phyloP scores from a whole-genome alignment of 2,797 vertebrate species.

The Danionella dracula region DNA sequence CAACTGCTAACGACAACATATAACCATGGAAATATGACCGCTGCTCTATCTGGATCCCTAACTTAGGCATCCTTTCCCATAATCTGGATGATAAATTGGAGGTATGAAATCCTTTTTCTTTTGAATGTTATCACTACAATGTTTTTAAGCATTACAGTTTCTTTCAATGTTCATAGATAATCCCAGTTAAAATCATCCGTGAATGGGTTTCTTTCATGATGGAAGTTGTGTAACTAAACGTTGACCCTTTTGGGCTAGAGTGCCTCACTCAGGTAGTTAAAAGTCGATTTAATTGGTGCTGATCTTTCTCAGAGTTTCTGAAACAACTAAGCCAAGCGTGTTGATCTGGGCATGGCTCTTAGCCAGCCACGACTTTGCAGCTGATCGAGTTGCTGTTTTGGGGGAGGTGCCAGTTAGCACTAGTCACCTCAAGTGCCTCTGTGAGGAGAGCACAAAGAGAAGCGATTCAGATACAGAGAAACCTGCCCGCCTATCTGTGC shows the following conservation, averaged over 20 bases:
- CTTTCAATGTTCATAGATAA: too few species aligned
- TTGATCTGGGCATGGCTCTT: conserved; percentile 38
- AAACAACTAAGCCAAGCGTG: conserved; percentile 34
- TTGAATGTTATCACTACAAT: too few species aligned
- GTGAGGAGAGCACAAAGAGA: conserved; percentile 32
- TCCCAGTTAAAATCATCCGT: too few species aligned
- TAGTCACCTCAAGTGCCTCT: conserved; percentile 49
- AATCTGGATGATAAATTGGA: neutral
- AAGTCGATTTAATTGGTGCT: conserved; percentile 38
- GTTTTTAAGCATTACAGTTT: conserved; percentile 4
- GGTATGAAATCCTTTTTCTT: too few species aligned
- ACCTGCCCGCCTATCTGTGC: conserved; percentile 31
- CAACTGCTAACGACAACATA: too few species aligned
- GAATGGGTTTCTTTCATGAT: neutral
- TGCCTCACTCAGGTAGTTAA: conserved; percentile 44
- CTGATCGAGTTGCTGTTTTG: conserved; percentile 26
- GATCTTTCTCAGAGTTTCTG: conserved; percentile 39
- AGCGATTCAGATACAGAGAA: conserved; percentile 17
- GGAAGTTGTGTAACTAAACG: conserved; percentile 24
- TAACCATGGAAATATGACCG: neutral
- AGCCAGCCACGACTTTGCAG: conserved; percentile 35
- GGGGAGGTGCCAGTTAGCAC: conserved; percentile 41
- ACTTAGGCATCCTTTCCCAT: conserved; percentile 3
- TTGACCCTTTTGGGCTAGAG: conserved; percentile 22
- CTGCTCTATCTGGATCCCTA: neutral